These are phyloP conservation scores for Hemibagrus guttatus DNA, from an alignment of 2,797 vertebrate genomes.

Conservation along the genomic window DNA sequence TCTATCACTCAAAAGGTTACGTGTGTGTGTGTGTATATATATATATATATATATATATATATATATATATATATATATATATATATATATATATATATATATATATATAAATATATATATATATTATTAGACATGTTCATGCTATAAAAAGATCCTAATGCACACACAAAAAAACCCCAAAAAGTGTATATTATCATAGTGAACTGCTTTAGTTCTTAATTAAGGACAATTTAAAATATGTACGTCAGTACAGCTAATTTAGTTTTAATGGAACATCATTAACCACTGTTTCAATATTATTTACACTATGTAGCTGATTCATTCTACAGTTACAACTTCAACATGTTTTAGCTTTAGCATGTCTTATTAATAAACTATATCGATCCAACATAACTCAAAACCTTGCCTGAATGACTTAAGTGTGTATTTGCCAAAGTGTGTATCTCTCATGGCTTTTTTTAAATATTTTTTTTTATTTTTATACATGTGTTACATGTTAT, in stretches of 20 bases:
- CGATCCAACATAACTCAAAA: neutral
- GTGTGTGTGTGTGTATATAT: no score
- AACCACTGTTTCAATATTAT: slow-evolving; percentile 7
- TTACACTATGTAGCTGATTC: neutral
- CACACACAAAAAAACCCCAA: no score
- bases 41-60: no score
- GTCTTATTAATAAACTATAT: neutral
- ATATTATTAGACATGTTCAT: neutral
- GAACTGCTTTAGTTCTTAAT: neutral
- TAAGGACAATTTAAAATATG: neutral
- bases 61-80: no score
- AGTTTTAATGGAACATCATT: neutral
- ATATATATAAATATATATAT: no score
- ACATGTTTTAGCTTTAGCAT: neutral
- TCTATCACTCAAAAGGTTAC: neutral
- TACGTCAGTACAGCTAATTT: no score
- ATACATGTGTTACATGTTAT: slow-evolving; percentile 3
- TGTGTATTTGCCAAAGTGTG: slow-evolving; percentile 5
- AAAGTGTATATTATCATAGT: neutral
- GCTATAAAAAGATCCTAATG: neutral
- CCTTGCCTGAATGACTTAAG: slow-evolving; percentile 6
- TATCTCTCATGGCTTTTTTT: slow-evolving; percentile 7
- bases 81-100: no score
- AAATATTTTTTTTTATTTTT: no score
- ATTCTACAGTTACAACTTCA: neutral